Conservation (phyloP, 2,113 vertebrate genomes). For the Tyto alba region DNA sequence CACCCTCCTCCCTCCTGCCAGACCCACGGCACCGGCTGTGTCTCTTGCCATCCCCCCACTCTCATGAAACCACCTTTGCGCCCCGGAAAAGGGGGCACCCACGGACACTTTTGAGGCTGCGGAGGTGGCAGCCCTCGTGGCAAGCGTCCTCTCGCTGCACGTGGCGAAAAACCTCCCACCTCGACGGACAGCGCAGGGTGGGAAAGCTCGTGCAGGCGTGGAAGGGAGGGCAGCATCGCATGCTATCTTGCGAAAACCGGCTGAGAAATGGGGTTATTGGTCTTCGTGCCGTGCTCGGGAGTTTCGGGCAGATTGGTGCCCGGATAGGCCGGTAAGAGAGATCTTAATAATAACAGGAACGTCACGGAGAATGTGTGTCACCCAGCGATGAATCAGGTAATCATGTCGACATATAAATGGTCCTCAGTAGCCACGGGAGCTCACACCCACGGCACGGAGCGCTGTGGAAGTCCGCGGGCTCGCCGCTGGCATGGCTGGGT, state of each 20-base stretch:
- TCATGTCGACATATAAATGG: fast-evolving
- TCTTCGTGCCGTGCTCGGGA: neutral
- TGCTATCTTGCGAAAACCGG: fast-evolving
- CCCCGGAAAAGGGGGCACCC: neutral
- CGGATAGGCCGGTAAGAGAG: neutral
- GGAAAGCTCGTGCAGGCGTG: neutral
- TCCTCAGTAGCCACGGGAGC: neutral
- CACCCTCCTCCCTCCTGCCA: neutral
- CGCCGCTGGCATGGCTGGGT: fast-evolving
- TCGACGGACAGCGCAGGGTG: fast-evolving
- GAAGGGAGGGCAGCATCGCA: neutral
- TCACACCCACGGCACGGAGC: neutral
- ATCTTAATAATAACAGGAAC: neutral
- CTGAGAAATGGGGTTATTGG: neutral
- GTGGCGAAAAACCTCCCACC: neutral
- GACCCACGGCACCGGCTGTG: neutral
- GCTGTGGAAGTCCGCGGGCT: fast-evolving
- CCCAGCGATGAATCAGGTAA: neutral
- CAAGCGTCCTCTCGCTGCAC: neutral
- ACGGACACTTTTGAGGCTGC: fast-evolving
- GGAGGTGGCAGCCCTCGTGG: fast-evolving
- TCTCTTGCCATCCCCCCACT: neutral
- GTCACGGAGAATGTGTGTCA: neutral
- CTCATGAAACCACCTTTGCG: neutral
- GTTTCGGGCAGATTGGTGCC: neutral